A percentile compares a stretch with the other conserved stretches of the same genome.
Evolutionary conservation across 2,888 invertebrate genomes (phyloP).

Genomic region (Netelia fuscicornis): DNA sequence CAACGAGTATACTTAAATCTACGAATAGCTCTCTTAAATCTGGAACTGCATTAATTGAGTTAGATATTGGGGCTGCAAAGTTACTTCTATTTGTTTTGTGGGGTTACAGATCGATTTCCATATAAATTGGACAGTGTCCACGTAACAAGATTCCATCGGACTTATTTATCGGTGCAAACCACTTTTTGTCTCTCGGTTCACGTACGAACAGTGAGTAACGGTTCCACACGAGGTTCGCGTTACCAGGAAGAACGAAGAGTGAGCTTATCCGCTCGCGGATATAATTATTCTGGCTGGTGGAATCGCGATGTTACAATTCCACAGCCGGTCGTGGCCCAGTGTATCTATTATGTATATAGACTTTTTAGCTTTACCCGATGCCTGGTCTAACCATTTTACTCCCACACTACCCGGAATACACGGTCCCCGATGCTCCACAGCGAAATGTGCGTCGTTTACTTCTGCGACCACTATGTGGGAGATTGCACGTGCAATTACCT

Average conservation of each 20-base stretch:
- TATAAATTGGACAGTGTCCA: conserved; percentile 2
- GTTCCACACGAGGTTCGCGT: conserved; percentile 77
- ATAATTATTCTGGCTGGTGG: conserved; percentile 78
- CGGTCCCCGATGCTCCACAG: conserved; percentile 40
- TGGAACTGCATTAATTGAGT: too few species aligned
- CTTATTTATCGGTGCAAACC: conserved; percentile 11
- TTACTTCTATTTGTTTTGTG: not conserved
- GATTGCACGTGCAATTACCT: conserved; percentile 41
- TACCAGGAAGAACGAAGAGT: conserved; percentile 81
- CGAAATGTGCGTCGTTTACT: conserved; percentile 56
- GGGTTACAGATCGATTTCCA: not conserved
- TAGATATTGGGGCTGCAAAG: too few species aligned
- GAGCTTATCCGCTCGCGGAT: conserved; percentile 77
- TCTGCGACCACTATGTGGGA: conserved; percentile 40
- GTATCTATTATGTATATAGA: conserved; percentile 29
- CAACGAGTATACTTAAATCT: too few species aligned
- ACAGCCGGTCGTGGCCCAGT: conserved; percentile 72
- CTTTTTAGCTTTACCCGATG: conserved; percentile 6
- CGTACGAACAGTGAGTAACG: conserved; percentile 25
- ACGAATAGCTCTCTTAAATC: too few species aligned
- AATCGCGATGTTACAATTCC: conserved; percentile 61
- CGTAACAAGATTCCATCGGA: conserved; percentile 10
- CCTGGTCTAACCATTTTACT: conserved; percentile 42
- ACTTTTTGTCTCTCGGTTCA: conserved; percentile 7
- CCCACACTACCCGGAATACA: conserved; percentile 63